These are phyloP conservation scores for Laticauda colubrina DNA, from an alignment of 2,113 vertebrate genomes.

Conservation along the genomic window DNA sequence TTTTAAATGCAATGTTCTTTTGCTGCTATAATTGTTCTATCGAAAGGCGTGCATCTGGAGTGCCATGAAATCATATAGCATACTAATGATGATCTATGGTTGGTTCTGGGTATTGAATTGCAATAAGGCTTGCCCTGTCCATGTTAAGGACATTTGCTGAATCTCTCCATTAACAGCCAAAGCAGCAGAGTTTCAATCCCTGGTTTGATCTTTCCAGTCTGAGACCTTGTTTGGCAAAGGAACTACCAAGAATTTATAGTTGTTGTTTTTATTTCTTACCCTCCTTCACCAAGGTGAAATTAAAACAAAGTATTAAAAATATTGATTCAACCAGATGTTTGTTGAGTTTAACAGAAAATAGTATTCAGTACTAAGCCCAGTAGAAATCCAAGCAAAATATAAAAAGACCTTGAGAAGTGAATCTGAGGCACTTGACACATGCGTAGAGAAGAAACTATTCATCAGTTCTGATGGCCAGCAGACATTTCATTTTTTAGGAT, in stretches of 20 bases:
- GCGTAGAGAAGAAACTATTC: background rate
- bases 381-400: background rate
- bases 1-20: background rate
- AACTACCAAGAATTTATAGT: background rate
- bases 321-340: background rate
- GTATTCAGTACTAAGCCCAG: background rate
- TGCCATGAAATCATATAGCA: conserved; percentile 10
- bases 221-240: background rate
- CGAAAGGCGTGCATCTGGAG: background rate
- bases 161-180: background rate
- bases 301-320: background rate
- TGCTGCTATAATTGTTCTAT: conserved; percentile 17
- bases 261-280: background rate
- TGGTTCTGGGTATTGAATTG: background rate
- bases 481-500: too few species aligned
- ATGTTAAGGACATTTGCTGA: background rate
- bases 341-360: background rate
- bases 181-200: background rate
- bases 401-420: background rate
- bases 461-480: background rate
- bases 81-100: conserved; percentile 11
- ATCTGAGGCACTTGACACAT: background rate
- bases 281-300: background rate
- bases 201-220: background rate
- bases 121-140: conserved; percentile 2